These are phyloP conservation scores for Archips crataeganus DNA, from an alignment of 2,888 invertebrate genomes.

Conservation along the genomic window DNA sequence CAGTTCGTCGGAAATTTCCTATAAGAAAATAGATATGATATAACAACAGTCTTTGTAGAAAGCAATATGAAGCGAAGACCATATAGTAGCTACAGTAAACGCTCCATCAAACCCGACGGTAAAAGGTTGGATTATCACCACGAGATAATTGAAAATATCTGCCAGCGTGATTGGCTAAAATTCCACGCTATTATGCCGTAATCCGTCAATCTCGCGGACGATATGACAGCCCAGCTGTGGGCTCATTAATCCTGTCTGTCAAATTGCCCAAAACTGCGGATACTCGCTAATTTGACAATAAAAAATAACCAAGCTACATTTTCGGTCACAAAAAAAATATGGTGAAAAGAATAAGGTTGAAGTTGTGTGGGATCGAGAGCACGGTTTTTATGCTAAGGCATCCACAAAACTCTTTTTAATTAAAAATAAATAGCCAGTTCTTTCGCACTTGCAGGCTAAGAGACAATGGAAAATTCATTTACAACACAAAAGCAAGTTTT, in stretches of 20 bases:
- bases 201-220: neutral
- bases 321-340: neutral
- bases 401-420: slow-evolving; percentile 20
- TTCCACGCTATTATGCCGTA: neutral
- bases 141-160: slow-evolving; percentile 3
- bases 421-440: slow-evolving; percentile 18
- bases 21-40: too few species aligned
- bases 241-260: slow-evolving; percentile 12
- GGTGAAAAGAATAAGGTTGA: neutral
- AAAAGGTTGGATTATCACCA: slow-evolving; percentile 1
- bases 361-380: neutral
- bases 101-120: neutral
- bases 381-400: neutral
- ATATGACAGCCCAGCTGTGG: slow-evolving; percentile 1
- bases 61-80: neutral
- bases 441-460: neutral
- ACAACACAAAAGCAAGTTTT: slow-evolving; percentile 16
- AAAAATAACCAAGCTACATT: neutral
- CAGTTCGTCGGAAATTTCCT: too few species aligned
- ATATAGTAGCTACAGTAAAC: neutral
- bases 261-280: slow-evolving; percentile 6
- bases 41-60: neutral
- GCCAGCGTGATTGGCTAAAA: neutral
- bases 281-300: slow-evolving; percentile 14
- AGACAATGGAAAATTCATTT: slow-evolving; percentile 23